These are phyloP conservation scores for Rhynchopsitta pachyrhyncha DNA, from an alignment of 2,113 vertebrate genomes.

Conservation along the genomic window DNA sequence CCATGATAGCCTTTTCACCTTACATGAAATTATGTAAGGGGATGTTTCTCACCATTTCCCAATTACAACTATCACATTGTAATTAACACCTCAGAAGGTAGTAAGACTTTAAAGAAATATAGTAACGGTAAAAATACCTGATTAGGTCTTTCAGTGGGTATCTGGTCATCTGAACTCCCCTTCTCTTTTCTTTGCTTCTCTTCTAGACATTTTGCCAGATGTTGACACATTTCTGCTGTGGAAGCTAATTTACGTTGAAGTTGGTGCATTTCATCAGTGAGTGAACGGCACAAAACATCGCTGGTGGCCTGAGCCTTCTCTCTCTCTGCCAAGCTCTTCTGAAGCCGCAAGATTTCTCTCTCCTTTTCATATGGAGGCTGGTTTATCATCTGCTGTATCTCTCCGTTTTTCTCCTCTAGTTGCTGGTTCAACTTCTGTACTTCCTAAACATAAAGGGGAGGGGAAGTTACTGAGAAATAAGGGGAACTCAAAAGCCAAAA, in stretches of 20 bases:
- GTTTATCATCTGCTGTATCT: constrained; percentile 70
- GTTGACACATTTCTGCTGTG: constrained; percentile 90
- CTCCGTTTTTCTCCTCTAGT: constrained; percentile 80
- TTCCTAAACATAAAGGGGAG: constrained; percentile 74
- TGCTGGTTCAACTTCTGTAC: constrained; percentile 76
- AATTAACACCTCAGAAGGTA: not conserved
- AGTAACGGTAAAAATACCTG: constrained; percentile 72
- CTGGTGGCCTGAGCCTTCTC: constrained; percentile 81
- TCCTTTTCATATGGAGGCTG: constrained; percentile 80
- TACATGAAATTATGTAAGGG: not conserved
- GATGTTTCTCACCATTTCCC: not conserved
- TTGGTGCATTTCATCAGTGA: constrained; percentile 84
- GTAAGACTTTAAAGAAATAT: not conserved
- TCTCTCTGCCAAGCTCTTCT: constrained; percentile 74
- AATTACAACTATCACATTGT: not conserved
- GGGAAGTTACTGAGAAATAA: constrained; percentile 2
- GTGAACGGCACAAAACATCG: constrained; percentile 82
- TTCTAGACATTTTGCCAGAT: constrained; percentile 83
- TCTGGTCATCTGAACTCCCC: not conserved
- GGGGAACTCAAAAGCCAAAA: not conserved
- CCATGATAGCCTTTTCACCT: not conserved
- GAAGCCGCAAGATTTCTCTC: constrained; percentile 78
- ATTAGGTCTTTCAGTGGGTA: constrained; percentile 7
- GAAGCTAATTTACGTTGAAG: constrained; percentile 82
- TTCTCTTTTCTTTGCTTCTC: constrained; percentile 62